These are phyloP conservation scores for Epicampocera succincta DNA, from an alignment of 2,888 invertebrate species.

Conservation along the genomic window DNA sequence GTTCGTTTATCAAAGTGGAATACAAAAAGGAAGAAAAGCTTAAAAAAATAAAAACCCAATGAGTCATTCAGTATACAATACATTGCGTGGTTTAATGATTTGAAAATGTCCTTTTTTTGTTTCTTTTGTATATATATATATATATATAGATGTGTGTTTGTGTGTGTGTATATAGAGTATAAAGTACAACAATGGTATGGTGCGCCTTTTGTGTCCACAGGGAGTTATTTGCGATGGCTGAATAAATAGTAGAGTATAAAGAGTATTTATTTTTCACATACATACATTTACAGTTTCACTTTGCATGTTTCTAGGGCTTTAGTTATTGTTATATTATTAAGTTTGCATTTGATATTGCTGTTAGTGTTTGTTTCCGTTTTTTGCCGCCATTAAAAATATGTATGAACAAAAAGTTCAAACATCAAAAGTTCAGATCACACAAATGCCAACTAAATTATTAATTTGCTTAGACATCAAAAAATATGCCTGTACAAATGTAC, in stretches of 20 bases:
- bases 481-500: not conserved
- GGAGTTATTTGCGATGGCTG: constrained; percentile 52
- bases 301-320: not conserved
- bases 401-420: too few relatives aligned
- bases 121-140: constrained; percentile 3
- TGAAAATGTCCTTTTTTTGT: constrained; percentile 58
- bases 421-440: constrained; percentile 41
- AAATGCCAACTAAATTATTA: constrained; percentile 27
- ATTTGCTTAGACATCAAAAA: constrained; percentile 3
- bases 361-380: constrained; percentile 34
- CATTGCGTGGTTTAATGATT: constrained; percentile 59
- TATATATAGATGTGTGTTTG: too few relatives aligned
- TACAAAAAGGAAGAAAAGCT: not conserved
- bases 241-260: not conserved
- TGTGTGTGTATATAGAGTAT: too few relatives aligned
- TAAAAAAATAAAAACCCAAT: constrained; percentile 38
- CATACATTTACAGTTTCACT: not conserved
- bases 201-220: constrained; percentile 36
- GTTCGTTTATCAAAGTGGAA: constrained; percentile 19
- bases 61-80: constrained; percentile 57
- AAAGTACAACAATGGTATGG: constrained; percentile 14
- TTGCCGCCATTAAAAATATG: constrained; percentile 6
- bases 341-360: constrained; percentile 19
- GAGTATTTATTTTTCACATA: constrained; percentile 21
- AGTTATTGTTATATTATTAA: constrained; percentile 19